These are phyloP conservation scores for Elanus axillaris DNA, from an alignment of 2,113 vertebrate genomes.

Conservation along the genomic window DNA sequence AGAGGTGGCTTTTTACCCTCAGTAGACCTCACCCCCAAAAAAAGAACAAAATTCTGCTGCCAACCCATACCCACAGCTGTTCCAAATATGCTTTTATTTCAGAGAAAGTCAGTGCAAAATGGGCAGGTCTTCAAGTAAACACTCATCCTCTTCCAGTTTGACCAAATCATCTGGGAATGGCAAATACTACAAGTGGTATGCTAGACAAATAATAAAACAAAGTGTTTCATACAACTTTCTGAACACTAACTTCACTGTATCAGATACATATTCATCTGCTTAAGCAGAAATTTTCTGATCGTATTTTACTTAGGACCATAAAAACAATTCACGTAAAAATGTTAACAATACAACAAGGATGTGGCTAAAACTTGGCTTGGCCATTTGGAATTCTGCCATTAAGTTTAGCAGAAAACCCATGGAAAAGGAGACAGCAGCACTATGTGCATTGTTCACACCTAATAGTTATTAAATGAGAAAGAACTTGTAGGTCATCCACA, in stretches of 20 bases:
- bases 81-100: background rate
- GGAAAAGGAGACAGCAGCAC: constrained; percentile 11
- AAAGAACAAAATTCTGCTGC: background rate
- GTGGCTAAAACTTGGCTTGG: background rate
- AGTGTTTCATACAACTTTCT: background rate
- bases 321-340: constrained; percentile 7
- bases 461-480: constrained; percentile 23
- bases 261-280: background rate
- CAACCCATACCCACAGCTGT: background rate
- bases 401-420: background rate
- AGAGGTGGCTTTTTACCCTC: background rate
- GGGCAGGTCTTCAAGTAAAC: background rate
- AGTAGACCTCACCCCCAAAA: background rate
- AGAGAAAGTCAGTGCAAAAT: background rate
- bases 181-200: background rate
- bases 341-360: background rate
- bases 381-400: background rate
- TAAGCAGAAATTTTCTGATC: background rate
- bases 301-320: background rate
- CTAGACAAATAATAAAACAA: background rate
- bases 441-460: constrained; percentile 21
- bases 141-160: background rate
- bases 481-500: constrained; percentile 36
- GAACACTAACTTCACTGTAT: background rate
- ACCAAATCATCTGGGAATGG: background rate